Evolutionary conservation across 2,888 invertebrate species (phyloP).

Genomic region (Caenorhabditis panamensis): DNA sequence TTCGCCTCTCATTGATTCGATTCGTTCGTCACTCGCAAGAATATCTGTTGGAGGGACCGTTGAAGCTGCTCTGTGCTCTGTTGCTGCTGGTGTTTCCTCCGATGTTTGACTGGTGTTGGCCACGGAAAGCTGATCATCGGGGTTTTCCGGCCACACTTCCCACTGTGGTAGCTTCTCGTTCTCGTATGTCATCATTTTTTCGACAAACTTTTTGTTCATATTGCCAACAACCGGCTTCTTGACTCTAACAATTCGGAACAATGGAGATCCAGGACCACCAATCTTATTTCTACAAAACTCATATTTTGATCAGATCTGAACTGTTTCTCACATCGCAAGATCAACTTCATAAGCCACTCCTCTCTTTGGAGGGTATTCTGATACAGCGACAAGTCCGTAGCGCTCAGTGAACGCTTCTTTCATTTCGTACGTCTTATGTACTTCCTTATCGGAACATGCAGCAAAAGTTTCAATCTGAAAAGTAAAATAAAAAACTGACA

Average conservation of each 20-base stretch:
- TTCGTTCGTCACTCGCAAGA: background rate
- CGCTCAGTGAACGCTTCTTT: background rate
- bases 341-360: background rate
- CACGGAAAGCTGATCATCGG: background rate
- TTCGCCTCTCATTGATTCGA: background rate
- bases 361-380: background rate
- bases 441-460: background rate
- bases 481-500: background rate
- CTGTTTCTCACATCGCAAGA: background rate
- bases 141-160: background rate
- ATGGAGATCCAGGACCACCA: background rate
- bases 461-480: slow-evolving; percentile 6
- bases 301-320: background rate
- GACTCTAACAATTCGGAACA: background rate
- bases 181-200: background rate
- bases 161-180: background rate
- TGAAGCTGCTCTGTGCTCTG: too few species aligned
- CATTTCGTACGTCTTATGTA: background rate
- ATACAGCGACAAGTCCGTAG: background rate
- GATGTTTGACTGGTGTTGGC: background rate
- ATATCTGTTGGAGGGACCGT: too few species aligned
- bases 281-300: background rate
- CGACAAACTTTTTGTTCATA: background rate
- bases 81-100: background rate
- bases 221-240: background rate